A percentile compares a stretch with the other conserved stretches of the same genome.
Conservation (phyloP, 2,113 vertebrate genomes). For the Rhynchomys soricoides region DNA sequence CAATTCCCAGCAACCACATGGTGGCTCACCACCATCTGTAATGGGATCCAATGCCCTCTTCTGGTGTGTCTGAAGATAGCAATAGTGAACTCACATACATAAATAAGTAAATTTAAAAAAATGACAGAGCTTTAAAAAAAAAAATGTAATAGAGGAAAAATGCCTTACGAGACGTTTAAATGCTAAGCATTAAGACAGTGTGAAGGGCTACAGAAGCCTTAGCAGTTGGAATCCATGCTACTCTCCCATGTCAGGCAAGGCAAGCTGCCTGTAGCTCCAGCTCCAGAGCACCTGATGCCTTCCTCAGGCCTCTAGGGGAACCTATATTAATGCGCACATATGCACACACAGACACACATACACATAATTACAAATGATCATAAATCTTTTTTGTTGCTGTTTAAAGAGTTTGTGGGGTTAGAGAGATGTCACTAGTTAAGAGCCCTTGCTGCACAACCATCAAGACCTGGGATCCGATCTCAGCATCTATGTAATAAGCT, state of each 20-base stretch:
- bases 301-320: neutral
- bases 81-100: no score
- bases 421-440: neutral
- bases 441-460: neutral
- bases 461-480: neutral
- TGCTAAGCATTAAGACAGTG: neutral
- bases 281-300: neutral
- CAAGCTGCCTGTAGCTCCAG: no score
- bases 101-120: no score
- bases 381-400: neutral
- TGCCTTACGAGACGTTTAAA: neutral
- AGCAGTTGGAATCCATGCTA: neutral
- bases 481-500: neutral
- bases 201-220: neutral
- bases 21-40: no score
- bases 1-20: no score
- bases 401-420: neutral
- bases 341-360: neutral
- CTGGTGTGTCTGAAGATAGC: no score
- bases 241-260: neutral
- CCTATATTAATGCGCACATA: no score
- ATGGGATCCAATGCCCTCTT: no score
- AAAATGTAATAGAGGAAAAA: slow-evolving; percentile 16
- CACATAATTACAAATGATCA: neutral
- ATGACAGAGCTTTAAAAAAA: no score